Percentiles rank a stretch among this genome's conserved stretches.
Evolutionary conservation across 2,797 vertebrate species (phyloP).

Genomic region (Anas flavirostris): DNA sequence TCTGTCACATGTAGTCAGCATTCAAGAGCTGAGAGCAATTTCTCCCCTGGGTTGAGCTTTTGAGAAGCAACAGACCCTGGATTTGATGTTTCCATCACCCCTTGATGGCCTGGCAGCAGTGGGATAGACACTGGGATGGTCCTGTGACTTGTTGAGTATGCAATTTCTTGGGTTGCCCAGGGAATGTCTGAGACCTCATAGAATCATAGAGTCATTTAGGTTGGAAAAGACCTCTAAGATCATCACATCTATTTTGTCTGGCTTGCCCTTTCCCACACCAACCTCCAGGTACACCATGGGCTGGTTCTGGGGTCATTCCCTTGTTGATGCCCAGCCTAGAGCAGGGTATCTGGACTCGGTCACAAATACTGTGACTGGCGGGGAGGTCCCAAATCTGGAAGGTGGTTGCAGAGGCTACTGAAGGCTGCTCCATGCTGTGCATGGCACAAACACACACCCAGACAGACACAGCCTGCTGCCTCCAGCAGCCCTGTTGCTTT

Average conservation of each 20-base stretch:
- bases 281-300: not conserved
- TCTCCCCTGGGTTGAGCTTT: not conserved
- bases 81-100: not conserved
- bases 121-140: not conserved
- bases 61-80: not conserved
- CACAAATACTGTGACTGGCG: not conserved
- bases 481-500: not conserved
- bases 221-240: too few relatives aligned
- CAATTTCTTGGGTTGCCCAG: not conserved
- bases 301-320: not conserved
- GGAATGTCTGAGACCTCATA: not conserved
- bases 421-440: not conserved
- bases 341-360: fast-evolving
- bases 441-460: not conserved
- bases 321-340: not conserved
- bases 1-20: not conserved
- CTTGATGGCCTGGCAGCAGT: not conserved
- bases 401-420: not conserved
- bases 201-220: too few relatives aligned
- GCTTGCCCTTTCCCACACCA: fast-evolving
- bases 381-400: not conserved
- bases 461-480: fast-evolving
- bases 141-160: not conserved
- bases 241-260: not conserved
- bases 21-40: not conserved